Conservation (phyloP, 2,888 invertebrate genomes). For the Drosophila engyochracea region DNA sequence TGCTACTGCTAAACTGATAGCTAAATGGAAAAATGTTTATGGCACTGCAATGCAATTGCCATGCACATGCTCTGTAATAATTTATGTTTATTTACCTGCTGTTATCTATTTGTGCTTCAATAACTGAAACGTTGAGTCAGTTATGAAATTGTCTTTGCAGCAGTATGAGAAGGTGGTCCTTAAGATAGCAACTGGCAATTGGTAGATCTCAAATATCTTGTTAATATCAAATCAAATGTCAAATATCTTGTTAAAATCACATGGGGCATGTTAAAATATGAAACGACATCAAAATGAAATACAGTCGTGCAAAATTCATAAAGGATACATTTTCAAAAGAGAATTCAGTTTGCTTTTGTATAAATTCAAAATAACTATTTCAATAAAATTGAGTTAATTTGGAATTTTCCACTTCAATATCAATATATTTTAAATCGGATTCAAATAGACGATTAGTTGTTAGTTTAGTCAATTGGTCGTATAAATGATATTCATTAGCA, state of each 20-base stretch:
- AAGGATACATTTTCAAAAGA: not conserved
- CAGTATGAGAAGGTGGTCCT: not conserved
- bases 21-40: constrained; percentile 12
- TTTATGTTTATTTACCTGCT: constrained; percentile 61
- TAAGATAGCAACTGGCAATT: constrained; percentile 8
- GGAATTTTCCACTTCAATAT: not conserved
- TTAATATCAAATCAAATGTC: constrained; percentile 68
- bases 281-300: constrained; percentile 6
- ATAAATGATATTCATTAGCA: not conserved
- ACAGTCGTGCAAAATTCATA: not conserved
- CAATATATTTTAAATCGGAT: not conserved
- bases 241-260: constrained; percentile 61
- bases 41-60: constrained; percentile 18
- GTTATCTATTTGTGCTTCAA: constrained; percentile 64
- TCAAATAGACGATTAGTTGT: not conserved
- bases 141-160: constrained; percentile 5
- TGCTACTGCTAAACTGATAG: constrained; percentile 21
- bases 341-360: not conserved
- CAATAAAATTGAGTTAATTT: not conserved
- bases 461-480: not conserved
- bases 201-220: constrained; percentile 60
- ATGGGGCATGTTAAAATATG: constrained; percentile 5
- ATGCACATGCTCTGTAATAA: constrained; percentile 45
- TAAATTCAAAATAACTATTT: not conserved
- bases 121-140: constrained; percentile 35